A percentile compares a stretch with the other conserved stretches of the same genome.
Evolutionary conservation across 2,113 vertebrate genomes (phyloP).

Genomic region (Caloenas nicobarica): DNA sequence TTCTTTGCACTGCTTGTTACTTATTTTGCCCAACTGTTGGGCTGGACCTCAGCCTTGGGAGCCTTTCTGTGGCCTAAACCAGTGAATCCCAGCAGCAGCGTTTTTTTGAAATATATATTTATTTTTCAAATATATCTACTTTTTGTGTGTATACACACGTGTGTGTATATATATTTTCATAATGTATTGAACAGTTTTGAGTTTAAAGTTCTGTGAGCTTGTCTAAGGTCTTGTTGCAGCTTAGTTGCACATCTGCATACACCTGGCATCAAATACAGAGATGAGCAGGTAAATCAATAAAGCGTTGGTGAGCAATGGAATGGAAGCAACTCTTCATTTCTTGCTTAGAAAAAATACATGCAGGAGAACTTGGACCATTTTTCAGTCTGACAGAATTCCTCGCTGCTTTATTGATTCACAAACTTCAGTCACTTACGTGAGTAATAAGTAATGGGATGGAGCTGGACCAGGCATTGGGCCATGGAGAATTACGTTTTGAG

Average conservation of each 20-base stretch:
- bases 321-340: not conserved
- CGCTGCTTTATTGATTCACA: not conserved
- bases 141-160: accelerated
- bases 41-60: not conserved
- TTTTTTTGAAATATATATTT: not conserved
- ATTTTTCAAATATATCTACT: not conserved
- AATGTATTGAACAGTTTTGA: not conserved
- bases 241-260: not conserved
- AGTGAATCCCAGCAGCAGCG: not conserved
- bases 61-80: not conserved
- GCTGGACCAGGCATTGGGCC: not conserved
- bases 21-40: not conserved
- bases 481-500: not conserved
- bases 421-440: not conserved
- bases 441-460: not conserved
- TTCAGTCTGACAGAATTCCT: not conserved
- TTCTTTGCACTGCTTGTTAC: not conserved
- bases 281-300: not conserved
- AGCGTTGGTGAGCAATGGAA: not conserved
- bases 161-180: not conserved
- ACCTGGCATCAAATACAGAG: not conserved
- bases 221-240: not conserved
- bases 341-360: not conserved
- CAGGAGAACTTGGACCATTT: not conserved
- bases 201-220: not conserved